These are phyloP conservation scores for Irena cyanogastra DNA, from an alignment of 2,113 vertebrate genomes.

Conservation along the genomic window DNA sequence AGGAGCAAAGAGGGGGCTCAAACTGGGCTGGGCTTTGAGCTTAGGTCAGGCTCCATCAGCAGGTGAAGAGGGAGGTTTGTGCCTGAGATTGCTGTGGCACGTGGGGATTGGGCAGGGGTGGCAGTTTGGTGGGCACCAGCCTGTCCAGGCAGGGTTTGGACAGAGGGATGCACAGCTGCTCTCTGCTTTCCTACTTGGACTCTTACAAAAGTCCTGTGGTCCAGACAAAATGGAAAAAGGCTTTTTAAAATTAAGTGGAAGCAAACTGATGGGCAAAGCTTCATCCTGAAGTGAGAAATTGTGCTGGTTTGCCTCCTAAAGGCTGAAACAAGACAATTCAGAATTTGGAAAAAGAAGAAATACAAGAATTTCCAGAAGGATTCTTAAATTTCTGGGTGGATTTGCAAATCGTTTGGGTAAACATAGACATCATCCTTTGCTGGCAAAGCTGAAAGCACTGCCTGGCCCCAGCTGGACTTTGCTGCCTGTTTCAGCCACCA, in stretches of 20 bases:
- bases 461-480: neutral
- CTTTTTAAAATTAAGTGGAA: neutral
- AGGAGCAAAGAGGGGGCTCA: neutral
- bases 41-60: neutral
- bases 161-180: neutral
- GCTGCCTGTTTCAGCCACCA: constrained; percentile 6
- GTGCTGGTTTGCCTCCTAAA: constrained; percentile 58
- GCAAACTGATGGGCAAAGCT: neutral
- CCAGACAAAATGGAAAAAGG: neutral
- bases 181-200: neutral
- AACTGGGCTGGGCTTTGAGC: fast-evolving
- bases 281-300: neutral
- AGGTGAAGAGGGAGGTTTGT: neutral
- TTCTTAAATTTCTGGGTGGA: constrained; percentile 33
- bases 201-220: neutral
- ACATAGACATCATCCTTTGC: neutral
- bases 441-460: neutral
- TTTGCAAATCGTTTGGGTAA: constrained; percentile 9
- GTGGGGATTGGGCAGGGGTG: neutral
- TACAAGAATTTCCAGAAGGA: neutral
- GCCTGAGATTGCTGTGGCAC: neutral
- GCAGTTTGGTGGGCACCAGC: neutral
- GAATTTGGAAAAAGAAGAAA: neutral
- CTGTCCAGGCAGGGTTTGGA: neutral
- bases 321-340: constrained; percentile 10